These are phyloP conservation scores for Sturnus vulgaris DNA, from an alignment of 2,113 vertebrate species.

Conservation along the genomic window DNA sequence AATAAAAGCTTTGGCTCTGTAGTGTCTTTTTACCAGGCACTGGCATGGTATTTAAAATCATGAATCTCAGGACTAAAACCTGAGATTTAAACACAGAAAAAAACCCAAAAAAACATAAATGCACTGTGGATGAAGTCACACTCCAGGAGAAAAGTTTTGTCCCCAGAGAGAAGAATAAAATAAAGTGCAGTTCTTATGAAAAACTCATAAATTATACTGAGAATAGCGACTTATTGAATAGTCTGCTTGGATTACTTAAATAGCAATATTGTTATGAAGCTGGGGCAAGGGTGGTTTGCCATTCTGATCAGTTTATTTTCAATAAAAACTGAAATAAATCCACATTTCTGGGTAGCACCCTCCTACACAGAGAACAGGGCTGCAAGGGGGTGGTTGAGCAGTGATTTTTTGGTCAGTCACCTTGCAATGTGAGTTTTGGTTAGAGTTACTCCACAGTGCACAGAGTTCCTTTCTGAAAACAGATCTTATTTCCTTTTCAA, in stretches of 20 bases:
- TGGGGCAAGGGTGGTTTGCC: background rate
- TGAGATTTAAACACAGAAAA: background rate
- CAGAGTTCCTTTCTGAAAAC: background rate
- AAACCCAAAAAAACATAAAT: background rate
- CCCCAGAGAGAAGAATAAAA: background rate
- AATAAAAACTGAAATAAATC: background rate
- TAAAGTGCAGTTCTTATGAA: fast-evolving
- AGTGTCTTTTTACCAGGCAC: background rate
- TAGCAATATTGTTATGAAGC: background rate
- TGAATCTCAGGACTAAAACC: background rate
- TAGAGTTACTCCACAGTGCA: background rate
- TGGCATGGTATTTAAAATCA: background rate
- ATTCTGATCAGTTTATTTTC: background rate
- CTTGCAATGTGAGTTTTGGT: background rate
- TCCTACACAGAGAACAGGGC: background rate
- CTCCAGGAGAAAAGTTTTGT: background rate
- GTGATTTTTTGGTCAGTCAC: background rate
- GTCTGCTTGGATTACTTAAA: background rate
- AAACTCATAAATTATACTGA: background rate
- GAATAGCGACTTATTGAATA: background rate
- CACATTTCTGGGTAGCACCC: background rate
- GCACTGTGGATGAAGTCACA: background rate
- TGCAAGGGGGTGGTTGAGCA: fast-evolving
- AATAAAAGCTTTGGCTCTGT: background rate
- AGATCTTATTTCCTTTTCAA: background rate